Conservation (phyloP, 2,888 invertebrate genomes). For the Antitype chi region DNA sequence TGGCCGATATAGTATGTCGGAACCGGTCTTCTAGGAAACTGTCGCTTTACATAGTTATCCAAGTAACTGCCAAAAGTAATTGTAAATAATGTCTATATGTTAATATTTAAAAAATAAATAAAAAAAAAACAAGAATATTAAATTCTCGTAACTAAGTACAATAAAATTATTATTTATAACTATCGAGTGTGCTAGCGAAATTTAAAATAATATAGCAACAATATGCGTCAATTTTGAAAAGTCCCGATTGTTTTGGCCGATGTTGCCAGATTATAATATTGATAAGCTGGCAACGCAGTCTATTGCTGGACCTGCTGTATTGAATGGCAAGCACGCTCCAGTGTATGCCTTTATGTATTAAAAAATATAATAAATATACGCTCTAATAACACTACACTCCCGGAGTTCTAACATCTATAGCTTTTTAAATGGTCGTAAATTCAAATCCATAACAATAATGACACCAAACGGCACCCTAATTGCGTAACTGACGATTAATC, state of each 20-base stretch:
- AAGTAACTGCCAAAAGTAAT: conserved; percentile 45
- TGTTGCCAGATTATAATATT: conserved; percentile 9
- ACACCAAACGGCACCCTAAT: background rate
- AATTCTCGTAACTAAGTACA: conserved; percentile 52
- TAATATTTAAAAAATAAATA: conserved; percentile 29
- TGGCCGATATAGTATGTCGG: background rate
- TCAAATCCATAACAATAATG: background rate
- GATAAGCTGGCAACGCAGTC: background rate
- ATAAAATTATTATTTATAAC: conserved; percentile 22
- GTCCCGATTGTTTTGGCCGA: background rate
- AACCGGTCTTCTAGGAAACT: background rate
- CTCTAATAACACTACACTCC: background rate
- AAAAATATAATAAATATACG: conserved; percentile 25
- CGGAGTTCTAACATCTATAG: background rate
- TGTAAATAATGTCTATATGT: conserved; percentile 45
- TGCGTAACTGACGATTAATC: no score
- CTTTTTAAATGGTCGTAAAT: background rate
- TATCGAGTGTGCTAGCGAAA: conserved; percentile 21
- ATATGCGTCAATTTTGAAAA: background rate
- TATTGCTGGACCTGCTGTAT: no score
- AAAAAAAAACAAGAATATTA: conserved; percentile 1
- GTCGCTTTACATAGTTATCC: background rate
- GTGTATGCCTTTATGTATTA: conserved; percentile 36
- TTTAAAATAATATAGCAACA: background rate
- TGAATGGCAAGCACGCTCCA: conserved; percentile 19